phyloP scores from a whole-genome alignment of 2,888 invertebrate genomes.

The Cistogaster globosa region DNA sequence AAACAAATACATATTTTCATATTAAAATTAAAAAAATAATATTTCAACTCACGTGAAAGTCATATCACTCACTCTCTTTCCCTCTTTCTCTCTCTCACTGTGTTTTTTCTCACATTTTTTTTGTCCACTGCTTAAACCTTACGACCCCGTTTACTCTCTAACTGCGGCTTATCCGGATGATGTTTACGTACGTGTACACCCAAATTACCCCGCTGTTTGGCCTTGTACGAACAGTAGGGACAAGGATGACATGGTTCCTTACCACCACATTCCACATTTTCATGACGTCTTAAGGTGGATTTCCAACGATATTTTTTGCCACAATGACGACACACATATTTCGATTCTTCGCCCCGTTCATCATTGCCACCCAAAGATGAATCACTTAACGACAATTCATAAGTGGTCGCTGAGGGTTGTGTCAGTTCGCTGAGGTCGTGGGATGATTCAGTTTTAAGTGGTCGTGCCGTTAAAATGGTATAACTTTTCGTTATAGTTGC shows the following conservation, averaged over 20 bases:
- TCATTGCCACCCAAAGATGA: slow-evolving; percentile 81
- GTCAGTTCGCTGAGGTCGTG: slow-evolving; percentile 76
- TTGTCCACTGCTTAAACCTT: slow-evolving; percentile 76
- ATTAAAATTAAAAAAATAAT: slow-evolving; percentile 13
- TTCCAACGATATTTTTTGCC: slow-evolving; percentile 94
- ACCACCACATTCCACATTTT: slow-evolving; percentile 92
- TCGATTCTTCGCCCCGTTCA: slow-evolving; percentile 83
- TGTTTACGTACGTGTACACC: slow-evolving; percentile 92
- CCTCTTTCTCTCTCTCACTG: slow-evolving; percentile 9
- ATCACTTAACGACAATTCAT: slow-evolving; percentile 82
- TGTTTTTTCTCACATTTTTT: slow-evolving; percentile 7
- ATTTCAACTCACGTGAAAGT: slow-evolving; percentile 63
- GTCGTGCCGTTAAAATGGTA: slow-evolving; percentile 82
- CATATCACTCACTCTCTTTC: slow-evolving; percentile 3
- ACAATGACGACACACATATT: slow-evolving; percentile 91
- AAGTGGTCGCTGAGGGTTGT: slow-evolving; percentile 79
- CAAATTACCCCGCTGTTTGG: slow-evolving; percentile 92
- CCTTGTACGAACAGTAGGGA: slow-evolving; percentile 90
- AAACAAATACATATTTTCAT: too few relatives aligned
- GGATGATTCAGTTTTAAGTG: slow-evolving; percentile 80
- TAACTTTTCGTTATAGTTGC: slow-evolving; percentile 81
- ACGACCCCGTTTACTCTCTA: slow-evolving; percentile 82
- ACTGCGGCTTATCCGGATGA: slow-evolving; percentile 84
- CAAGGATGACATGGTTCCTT: slow-evolving; percentile 92
- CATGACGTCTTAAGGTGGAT: slow-evolving; percentile 91